Base-by-base conservation (phyloP, 2,113 vertebrate genomes). In the Hippocampus guttulatus region DNA sequence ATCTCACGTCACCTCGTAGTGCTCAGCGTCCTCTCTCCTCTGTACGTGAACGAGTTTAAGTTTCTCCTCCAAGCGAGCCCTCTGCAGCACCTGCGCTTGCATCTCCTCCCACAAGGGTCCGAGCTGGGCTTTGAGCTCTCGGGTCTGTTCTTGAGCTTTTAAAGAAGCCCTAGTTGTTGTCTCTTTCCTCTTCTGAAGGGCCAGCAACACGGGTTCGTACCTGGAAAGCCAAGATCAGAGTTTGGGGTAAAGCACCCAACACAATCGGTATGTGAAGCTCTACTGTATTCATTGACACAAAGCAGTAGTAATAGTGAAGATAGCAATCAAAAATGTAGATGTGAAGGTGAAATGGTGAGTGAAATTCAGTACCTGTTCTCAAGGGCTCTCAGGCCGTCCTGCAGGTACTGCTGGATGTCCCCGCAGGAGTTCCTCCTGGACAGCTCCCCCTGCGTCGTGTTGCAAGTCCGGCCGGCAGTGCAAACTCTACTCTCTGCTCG, bases 381-480 rank as follows among this genome's bases (percentile, higher is more conserved):
- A 73, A 98, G 88, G 2, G 90, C 90, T 67, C 87, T 91, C n/a
- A 94, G 93, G 51, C 92, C 94, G 43, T 91, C 84, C 0, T 94
- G 92, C 85, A 97, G 85, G 33, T 95, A 94, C 72, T 92, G 94
- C 88, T 96, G 94, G 8, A 99, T 90, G 80, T 95, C 93, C 11
- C 78, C 76, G 64, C 84, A 55, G 3, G 95, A 95, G 8, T 94
- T 88, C 71, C 92, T 88, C 5, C 92, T 91, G 81, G 92, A 93
- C 79, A 95, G 85, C 75, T 95, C 94, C 3, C 91, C 91, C 75
- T 89, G 92, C 3, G 91, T 47, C 8, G 15, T 84, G 64, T 81
- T 83, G 71, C 69, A 47, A 0, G 88, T 90, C 61, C 74, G 89
- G 0, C 84, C 81, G 69, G 80, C 66, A 52, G 21, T 88, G 0